Evolutionary conservation across 2,113 vertebrate genomes (phyloP).

Genomic region (Mustelus asterias): DNA sequence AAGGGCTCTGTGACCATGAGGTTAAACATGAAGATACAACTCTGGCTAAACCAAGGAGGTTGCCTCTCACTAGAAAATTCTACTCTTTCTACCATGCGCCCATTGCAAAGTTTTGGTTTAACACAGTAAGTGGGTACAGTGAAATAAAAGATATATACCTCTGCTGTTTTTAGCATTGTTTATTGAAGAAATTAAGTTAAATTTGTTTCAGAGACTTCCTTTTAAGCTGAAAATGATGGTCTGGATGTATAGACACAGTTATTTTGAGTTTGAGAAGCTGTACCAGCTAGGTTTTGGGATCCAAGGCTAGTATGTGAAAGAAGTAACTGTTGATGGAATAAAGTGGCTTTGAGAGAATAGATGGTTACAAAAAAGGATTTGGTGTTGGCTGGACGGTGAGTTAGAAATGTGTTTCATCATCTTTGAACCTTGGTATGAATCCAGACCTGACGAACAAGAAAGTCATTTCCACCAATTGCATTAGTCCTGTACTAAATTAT

Average conservation of each 20-base stretch:
- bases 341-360: not conserved
- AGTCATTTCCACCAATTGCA: not conserved
- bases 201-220: not conserved
- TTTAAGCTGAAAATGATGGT: not conserved
- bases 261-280: not conserved
- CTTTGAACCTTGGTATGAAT: not conserved
- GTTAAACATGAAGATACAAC: constrained; percentile 79
- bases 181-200: not conserved
- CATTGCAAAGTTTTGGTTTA: constrained; percentile 98
- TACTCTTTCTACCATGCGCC: constrained; percentile 97
- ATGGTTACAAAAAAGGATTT: not conserved
- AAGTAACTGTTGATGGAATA: not conserved
- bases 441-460: not conserved
- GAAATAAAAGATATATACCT: not conserved
- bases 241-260: not conserved
- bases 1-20: constrained; percentile 67
- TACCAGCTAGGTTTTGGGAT: not conserved
- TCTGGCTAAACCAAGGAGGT: constrained; percentile 74
- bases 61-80: constrained; percentile 90
- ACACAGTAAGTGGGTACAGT: constrained; percentile 69
- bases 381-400: not conserved
- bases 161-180: not conserved
- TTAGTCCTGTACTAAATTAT: not conserved
- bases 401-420: not conserved
- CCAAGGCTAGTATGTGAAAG: not conserved